Percentiles rank a stretch among this genome's conserved stretches.
phyloP scores from a whole-genome alignment of 2,113 vertebrate genomes.

The Catagonus wagneri region DNA sequence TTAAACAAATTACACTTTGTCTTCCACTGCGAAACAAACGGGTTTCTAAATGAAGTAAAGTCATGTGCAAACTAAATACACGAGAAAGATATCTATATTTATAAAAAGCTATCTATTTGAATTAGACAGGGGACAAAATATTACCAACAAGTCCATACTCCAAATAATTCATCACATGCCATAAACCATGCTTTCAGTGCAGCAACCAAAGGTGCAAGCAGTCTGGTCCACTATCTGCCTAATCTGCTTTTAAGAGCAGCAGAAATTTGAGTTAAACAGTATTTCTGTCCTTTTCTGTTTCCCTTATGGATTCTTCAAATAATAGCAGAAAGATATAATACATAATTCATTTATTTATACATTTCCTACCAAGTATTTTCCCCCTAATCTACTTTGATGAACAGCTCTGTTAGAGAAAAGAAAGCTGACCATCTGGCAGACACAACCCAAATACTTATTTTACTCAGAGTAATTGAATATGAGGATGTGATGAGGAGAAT shows the following conservation, averaged over 20 bases:
- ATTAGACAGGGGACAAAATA: constrained; percentile 41
- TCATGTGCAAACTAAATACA: constrained; percentile 26
- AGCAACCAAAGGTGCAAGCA: background rate
- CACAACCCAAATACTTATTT: constrained; percentile 67
- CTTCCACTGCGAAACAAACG: background rate
- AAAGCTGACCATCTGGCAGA: constrained; percentile 79
- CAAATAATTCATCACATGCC: background rate
- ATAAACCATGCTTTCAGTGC: background rate
- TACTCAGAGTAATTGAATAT: constrained; percentile 71
- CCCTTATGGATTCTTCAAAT: constrained; percentile 64
- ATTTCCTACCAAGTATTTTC: constrained; percentile 73
- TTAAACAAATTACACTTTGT: constrained; percentile 47
- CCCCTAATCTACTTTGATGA: constrained; percentile 79
- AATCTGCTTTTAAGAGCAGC: constrained; percentile 56
- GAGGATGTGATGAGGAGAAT: constrained; percentile 59
- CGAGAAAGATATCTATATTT: background rate
- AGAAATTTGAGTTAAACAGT: constrained; percentile 42
- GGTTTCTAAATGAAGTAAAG: constrained; percentile 15
- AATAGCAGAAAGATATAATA: constrained; percentile 71
- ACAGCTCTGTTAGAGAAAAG: constrained; percentile 71
- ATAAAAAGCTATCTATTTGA: constrained; percentile 1
- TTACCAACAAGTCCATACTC: background rate
- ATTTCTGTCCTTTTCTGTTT: constrained; percentile 66
- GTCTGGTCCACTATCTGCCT: background rate
- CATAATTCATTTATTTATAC: constrained; percentile 78